Conservation (phyloP, 1,140 invertebrate genomes). For the Drosophila paulistorum region DNA sequence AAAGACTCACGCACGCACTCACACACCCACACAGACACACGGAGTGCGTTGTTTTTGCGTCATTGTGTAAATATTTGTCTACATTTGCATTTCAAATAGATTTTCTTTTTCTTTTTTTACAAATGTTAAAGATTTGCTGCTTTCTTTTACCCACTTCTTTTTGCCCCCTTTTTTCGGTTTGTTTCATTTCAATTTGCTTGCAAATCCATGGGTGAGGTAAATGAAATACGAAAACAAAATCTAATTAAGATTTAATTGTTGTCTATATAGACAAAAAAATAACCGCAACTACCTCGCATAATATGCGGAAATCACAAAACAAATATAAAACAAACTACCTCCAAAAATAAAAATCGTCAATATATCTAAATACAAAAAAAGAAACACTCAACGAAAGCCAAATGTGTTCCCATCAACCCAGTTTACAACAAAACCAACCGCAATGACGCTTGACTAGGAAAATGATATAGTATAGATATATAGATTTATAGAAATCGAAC, state of each 20-base stretch:
- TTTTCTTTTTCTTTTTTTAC: not conserved
- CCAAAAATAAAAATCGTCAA: conserved; percentile 22
- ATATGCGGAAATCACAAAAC: conserved; percentile 34
- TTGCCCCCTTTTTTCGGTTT: not conserved
- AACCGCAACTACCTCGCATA: conserved; percentile 67
- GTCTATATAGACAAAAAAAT: conserved; percentile 21
- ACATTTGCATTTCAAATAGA: conserved; percentile 46
- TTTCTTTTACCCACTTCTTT: conserved; percentile 20
- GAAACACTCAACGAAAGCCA: conserved; percentile 11
- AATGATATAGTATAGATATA: conserved; percentile 14
- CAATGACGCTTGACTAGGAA: conserved; percentile 40
- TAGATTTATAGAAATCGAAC: conserved; percentile 46
- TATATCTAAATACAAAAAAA: conserved; percentile 2
- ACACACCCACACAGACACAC: not conserved
- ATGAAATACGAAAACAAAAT: not conserved
- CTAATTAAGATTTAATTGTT: conserved; percentile 32
- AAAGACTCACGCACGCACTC: conserved; percentile 8
- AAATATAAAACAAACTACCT: conserved; percentile 67
- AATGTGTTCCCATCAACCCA: not conserved
- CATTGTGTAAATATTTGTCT: conserved; percentile 40
- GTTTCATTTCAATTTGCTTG: conserved; percentile 19
- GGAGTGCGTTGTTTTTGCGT: conserved; percentile 7
- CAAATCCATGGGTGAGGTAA: not conserved
- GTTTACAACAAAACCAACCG: conserved; percentile 25
- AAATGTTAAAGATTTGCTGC: conserved; percentile 15